Base-by-base conservation (phyloP, 2,888 invertebrate species). In the Cancer borealis region DNA sequence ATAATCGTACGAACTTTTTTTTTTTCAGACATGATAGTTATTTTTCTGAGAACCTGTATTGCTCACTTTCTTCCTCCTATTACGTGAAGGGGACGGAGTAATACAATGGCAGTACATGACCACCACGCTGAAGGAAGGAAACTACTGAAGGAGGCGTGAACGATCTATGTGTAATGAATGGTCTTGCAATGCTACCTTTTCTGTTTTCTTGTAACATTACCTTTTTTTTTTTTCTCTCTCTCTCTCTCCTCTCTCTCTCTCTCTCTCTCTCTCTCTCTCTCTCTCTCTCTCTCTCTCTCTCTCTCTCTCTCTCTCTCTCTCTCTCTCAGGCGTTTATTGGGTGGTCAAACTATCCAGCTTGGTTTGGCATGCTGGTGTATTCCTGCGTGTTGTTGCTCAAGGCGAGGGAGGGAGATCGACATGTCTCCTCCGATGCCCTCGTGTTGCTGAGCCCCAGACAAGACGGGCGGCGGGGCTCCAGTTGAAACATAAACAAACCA, bases 281-380 rank as follows among this genome's bases (percentile, higher is more conserved):
- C 73, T 73, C 73, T 73, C 73, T 73, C 73, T 73, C 73, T 73
- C 73, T 73, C 73, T 73, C 66, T 73, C 66, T 73, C 66, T 73
- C 66, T 73, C 66, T 73, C 66, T 73, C 66, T n/a, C 66, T 73
- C 73, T 73, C 73, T 73, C 21, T n/a, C 21, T 73, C 73, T 73
- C 73, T 73, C 26, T 26, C 73, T 8, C n/a, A 73, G 26, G 73
- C 73, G 73, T 73, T 73, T 73, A 73, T 26, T 26, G 73, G 73
- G n/a, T 73, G 73, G 73, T 73, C 73, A 73, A 73, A 73, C 73
- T 73, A 73, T 73, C 73, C 73, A 73, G 73, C n/a, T 73, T 73
- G 73, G 73, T 73, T 73, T 73, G 10, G 73, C 73, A 73, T 73
- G n/a, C 73, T 73, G 73, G 73, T 84, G 84, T 84, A 14, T 39